Evolutionary conservation across 2,888 invertebrate species (phyloP), one percentile per base, ranked within the genome.

Genomic region (Hirtodrosophila cameraria): DNA sequence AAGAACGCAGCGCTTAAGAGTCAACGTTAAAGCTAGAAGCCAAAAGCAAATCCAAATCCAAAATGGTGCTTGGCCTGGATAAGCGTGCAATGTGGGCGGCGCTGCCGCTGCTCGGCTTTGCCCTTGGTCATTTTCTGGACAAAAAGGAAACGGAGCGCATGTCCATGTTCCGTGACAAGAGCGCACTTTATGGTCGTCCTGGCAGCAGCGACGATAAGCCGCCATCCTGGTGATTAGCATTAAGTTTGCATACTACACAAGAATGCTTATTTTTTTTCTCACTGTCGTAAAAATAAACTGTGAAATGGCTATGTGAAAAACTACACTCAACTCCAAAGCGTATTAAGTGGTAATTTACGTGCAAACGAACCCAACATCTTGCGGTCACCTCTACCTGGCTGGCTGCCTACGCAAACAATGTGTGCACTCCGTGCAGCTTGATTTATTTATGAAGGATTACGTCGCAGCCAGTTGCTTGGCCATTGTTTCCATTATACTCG

Each of bases 131-230:
- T 79, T 94, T 90, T 70, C 76, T 96, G 49, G 95, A 96, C 86
- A 90, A 91, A 3, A 92, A 93, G 75, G 96, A 96, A 91, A 94
- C 94, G 0, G 92, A 94, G 60, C 92, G 96, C 52, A 93, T 96
- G 94, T 92, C 92, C 0, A 91, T 90, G 72, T 97, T 94, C 89
- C 92, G 96, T 60, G 97, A 97, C 88, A 96, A 95, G 88, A 96
- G 96, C 84, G 93, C 94, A 42, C 90, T 97, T 30, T 97, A 94
- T 88, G 95, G 95, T 15, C 92, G 94, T 57, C 91, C 88, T 31
- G 91, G 94, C 1, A 93, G 93, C 74, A 92, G 93, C 68, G 95
- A 94, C 5, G 94, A 94, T 61, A 88, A 92, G 75, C 35, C 30
- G 15, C 96, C 96, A 54, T 93, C 95, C 8, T 97, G 96, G 97